Evolutionary conservation across 1,140 invertebrate genomes (phyloP).

Genomic region (Drosophila arawakana): DNA sequence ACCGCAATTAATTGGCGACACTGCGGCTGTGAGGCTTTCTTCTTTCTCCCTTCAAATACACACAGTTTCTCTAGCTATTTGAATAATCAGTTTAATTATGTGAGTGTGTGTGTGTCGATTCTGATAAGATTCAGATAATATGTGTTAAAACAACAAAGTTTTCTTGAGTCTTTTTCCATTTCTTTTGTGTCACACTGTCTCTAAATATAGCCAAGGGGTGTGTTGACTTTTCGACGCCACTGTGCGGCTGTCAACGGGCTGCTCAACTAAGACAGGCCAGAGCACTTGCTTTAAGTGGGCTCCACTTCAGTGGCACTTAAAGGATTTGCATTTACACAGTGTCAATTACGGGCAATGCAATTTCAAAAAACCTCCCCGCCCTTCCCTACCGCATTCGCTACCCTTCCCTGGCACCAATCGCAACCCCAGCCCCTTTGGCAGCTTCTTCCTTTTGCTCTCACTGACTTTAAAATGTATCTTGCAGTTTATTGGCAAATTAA

Average conservation of each 20-base stretch:
- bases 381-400: not conserved
- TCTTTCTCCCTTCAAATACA: not conserved
- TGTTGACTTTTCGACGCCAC: conserved; percentile 32
- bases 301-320: conserved; percentile 42
- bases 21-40: conserved; percentile 42
- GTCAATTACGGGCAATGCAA: conserved; percentile 49
- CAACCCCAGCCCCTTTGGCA: not conserved
- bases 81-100: conserved; percentile 17
- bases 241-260: conserved; percentile 21
- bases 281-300: conserved; percentile 25
- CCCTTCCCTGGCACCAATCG: too few relatives aligned
- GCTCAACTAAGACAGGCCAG: conserved; percentile 1
- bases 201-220: conserved; percentile 22
- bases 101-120: conserved; percentile 6
- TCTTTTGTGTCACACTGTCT: not conserved
- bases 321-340: conserved; percentile 52
- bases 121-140: conserved; percentile 52
- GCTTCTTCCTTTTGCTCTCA: not conserved
- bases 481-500: conserved; percentile 55
- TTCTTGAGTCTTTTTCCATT: not conserved
- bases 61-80: conserved; percentile 2
- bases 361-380: not conserved
- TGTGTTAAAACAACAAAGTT: conserved; percentile 9
- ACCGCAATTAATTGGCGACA: conserved; percentile 55
- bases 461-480: not conserved